Evolutionary conservation across 2,888 invertebrate species (phyloP).

Genomic region (Stenodema calcarata): DNA sequence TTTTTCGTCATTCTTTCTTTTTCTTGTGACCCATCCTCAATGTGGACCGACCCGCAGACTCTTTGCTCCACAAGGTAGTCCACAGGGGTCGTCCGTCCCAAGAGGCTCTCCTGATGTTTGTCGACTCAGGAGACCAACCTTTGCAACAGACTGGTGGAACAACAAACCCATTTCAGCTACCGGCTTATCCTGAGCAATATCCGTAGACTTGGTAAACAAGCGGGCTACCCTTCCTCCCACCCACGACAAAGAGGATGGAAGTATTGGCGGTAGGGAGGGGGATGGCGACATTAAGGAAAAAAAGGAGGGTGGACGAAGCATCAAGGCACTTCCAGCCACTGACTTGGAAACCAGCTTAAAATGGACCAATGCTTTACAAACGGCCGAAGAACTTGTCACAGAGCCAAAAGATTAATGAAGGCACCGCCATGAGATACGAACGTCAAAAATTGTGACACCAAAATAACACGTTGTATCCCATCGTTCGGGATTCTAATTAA

Average conservation of each 20-base stretch:
- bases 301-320: neutral
- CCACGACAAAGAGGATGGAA: neutral
- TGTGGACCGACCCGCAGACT: neutral
- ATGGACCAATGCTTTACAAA: neutral
- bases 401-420: neutral
- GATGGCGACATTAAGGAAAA: slow-evolving; percentile 28
- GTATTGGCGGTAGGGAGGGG: slow-evolving; percentile 52
- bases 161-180: neutral
- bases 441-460: no score
- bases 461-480: no score
- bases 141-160: neutral
- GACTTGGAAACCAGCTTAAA: neutral
- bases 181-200: neutral
- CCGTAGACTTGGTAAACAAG: neutral
- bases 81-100: neutral
- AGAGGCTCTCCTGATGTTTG: neutral
- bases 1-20: neutral
- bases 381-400: neutral
- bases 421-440: no score
- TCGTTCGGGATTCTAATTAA: no score
- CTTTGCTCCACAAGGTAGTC: neutral
- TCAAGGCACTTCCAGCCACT: neutral
- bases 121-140: neutral
- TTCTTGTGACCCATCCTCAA: neutral
- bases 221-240: neutral